Evolutionary conservation across 2,113 vertebrate genomes (phyloP).

Genomic region (Thunnus thynnus): DNA sequence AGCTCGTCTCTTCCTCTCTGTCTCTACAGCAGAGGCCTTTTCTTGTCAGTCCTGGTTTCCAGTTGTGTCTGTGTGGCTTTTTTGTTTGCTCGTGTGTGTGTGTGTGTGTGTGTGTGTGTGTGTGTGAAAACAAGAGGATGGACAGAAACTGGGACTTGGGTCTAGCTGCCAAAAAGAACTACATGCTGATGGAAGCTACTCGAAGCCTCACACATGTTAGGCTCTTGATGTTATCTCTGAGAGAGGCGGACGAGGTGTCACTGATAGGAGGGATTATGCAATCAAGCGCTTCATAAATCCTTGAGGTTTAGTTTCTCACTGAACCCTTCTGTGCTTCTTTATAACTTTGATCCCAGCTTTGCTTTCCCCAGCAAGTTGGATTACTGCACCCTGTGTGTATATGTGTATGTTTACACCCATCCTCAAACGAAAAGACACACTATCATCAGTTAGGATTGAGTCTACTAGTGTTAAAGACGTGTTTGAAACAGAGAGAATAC

Average conservation of each 20-base stretch:
- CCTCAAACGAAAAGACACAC: slow-evolving; percentile 9
- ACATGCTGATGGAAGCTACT: slow-evolving; percentile 17
- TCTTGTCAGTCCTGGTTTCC: slow-evolving; percentile 1
- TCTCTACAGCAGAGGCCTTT: slow-evolving; percentile 22
- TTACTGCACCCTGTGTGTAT: slow-evolving; percentile 32
- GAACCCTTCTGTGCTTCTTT: slow-evolving; percentile 29
- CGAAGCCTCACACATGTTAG: slow-evolving; percentile 30
- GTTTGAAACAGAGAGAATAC: neutral
- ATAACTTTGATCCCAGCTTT: slow-evolving; percentile 44
- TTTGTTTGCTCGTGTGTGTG: neutral
- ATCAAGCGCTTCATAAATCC: slow-evolving; percentile 42
- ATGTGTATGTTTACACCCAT: slow-evolving; percentile 34
- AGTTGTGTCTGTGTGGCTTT: slow-evolving; percentile 15
- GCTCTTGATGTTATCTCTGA: slow-evolving; percentile 20
- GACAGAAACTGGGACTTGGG: neutral
- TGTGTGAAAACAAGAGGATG: neutral
- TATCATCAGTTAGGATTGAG: slow-evolving; percentile 19
- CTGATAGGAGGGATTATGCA: slow-evolving; percentile 49
- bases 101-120: neutral
- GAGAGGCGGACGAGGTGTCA: slow-evolving; percentile 21
- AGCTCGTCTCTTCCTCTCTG: slow-evolving; percentile 42
- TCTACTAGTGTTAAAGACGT: neutral
- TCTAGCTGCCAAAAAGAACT: slow-evolving; percentile 5
- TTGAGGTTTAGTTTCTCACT: slow-evolving; percentile 43
- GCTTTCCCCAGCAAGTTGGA: slow-evolving; percentile 27